Percentiles rank a stretch among this genome's conserved stretches.
phyloP scores from a whole-genome alignment of 2,113 vertebrate species.

The Protomyctophum bolini region DNA sequence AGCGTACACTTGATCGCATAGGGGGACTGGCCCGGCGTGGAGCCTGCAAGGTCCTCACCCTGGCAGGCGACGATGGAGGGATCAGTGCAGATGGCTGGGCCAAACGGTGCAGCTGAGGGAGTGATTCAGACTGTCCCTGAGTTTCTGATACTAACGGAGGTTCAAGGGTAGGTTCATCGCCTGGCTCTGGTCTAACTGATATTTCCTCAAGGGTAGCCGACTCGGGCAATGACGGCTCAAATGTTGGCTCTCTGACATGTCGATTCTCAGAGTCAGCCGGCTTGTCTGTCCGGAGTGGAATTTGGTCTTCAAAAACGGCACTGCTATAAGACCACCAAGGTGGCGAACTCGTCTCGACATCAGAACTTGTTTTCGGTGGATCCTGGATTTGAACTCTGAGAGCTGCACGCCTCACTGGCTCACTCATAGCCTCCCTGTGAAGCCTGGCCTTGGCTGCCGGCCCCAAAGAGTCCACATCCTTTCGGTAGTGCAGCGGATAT shows the following conservation, averaged over 20 bases:
- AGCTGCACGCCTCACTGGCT: constrained; percentile 83
- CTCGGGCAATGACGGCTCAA: constrained; percentile 33
- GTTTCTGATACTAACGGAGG: constrained; percentile 26
- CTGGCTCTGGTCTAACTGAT: constrained; percentile 19
- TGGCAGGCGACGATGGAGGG: constrained; percentile 63
- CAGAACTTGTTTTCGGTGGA: constrained; percentile 69
- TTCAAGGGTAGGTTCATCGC: constrained; percentile 5
- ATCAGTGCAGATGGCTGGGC: constrained; percentile 35
- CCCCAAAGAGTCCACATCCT: constrained; percentile 75
- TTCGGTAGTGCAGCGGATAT: constrained; percentile 75
- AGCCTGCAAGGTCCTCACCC: constrained; percentile 60
- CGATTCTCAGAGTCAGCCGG: constrained; percentile 34
- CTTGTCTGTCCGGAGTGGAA: constrained; percentile 32
- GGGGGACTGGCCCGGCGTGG: constrained; percentile 7
- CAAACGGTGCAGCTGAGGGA: constrained; percentile 10
- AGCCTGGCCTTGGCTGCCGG: constrained; percentile 64
- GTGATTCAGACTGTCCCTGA: constrained; percentile 14
- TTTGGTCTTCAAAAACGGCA: constrained; percentile 69
- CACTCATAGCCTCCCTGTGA: constrained; percentile 81
- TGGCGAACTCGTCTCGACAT: constrained; percentile 51
- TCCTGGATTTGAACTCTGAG: constrained; percentile 81
- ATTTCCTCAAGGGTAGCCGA: constrained; percentile 16
- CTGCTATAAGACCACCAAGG: constrained; percentile 53
- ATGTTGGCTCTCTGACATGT: constrained; percentile 21
- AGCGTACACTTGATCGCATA: constrained; percentile 44